Evolutionary conservation across 2,797 vertebrate genomes (phyloP), one percentile per base, ranked within the genome.

Genomic region (Paramormyrops hopkinsi): DNA sequence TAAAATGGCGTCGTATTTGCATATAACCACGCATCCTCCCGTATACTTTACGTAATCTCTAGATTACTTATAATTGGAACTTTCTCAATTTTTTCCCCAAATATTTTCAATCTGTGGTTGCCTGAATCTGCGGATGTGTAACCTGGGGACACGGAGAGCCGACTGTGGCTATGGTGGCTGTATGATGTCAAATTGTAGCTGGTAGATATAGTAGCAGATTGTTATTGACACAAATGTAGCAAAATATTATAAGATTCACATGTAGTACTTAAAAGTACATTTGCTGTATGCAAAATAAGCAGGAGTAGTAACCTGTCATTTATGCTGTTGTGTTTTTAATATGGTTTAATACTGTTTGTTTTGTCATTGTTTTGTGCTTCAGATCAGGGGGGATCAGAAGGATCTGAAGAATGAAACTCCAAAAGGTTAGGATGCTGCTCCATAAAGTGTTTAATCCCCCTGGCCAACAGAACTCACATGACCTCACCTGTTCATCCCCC

Each of bases 331-430:
- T 14, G 11, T 89, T 14, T 89, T 44, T 37, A 73, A 37, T 37
- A 53, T 9, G 5, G 12, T 48, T 86, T 41, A 62, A 29, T 84
- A 19, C 29, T 29, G 25, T 33, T 12, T 85, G 14, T n/a, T 41
- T 44, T 56, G 17, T 76, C 25, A 50, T 37, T 12, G 33, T 48
- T 11, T 19, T 73, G 48, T 62, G 51, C 0, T 91, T 89, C 91
- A 99, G 98, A 92, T 96, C 51, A 98, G 97, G 93, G 97, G 96
- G 90, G 97, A 97, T 91, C 96, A 94, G 33, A 97, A 95, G 91
- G 94, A 96, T 85, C 90, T 93, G 25, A 94, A 96, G 91, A 96
- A 94, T 91, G 91, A 93, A 3, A 86, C 93, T 87, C 93, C 95
- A 48, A 96, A 94, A 95, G 97, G 98, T 98, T 95, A 95, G 94